Evolutionary conservation across 2,888 invertebrate genomes (phyloP).

Genomic region (Acanthosepion lycidas): DNA sequence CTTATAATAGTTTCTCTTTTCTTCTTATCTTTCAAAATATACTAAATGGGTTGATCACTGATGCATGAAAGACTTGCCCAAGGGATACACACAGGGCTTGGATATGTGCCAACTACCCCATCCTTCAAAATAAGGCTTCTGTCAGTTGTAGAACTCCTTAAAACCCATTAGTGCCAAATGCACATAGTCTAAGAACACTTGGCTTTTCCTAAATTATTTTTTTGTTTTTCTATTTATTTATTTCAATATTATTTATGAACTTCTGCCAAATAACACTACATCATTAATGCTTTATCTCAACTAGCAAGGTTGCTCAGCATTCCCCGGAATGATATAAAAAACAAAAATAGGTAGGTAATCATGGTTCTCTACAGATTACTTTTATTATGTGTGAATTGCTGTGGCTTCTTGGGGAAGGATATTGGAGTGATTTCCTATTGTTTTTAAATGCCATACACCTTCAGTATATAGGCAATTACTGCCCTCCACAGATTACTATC

Average conservation of each 20-base stretch:
- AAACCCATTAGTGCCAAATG: neutral
- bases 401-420: too few relatives aligned
- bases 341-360: too few relatives aligned
- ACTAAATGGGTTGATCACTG: neutral
- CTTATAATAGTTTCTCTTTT: neutral
- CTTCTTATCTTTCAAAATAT: neutral
- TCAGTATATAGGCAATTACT: too few relatives aligned
- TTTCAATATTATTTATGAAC: neutral
- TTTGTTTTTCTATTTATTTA: neutral
- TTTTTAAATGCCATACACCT: too few relatives aligned
- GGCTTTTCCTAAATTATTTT: neutral
- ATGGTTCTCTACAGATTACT: too few relatives aligned
- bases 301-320: too few relatives aligned
- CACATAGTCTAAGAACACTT: neutral
- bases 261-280: neutral
- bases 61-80: neutral
- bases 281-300: too few relatives aligned
- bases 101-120: neutral
- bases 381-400: too few relatives aligned
- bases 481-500: too few relatives aligned
- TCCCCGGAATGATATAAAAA: too few relatives aligned
- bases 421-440: too few relatives aligned
- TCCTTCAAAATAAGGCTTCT: neutral
- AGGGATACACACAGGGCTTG: slow-evolving; percentile 14
- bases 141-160: neutral